These are phyloP conservation scores for Clarias batrachus DNA, from an alignment of 2,113 vertebrate species.

Conservation along the genomic window DNA sequence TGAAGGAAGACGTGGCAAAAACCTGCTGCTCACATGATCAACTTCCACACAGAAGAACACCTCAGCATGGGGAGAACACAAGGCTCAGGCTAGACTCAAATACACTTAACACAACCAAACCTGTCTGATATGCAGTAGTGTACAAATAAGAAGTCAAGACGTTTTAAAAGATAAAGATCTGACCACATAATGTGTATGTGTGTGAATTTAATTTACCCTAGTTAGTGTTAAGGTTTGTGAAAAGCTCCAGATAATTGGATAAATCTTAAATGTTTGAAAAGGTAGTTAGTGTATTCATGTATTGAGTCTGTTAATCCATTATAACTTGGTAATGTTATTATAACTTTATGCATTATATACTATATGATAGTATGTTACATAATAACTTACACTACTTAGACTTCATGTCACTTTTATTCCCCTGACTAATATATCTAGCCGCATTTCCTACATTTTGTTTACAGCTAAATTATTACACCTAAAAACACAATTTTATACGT, in stretches of 20 bases:
- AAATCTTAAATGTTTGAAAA: neutral
- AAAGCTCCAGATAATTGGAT: neutral
- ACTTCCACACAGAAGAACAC: neutral
- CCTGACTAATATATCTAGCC: neutral
- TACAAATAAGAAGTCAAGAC: neutral
- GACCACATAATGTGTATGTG: too few species aligned
- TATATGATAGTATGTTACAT: neutral
- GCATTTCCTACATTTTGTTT: neutral
- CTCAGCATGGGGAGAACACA: neutral
- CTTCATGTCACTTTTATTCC: neutral
- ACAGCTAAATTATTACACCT: neutral
- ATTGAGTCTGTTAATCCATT: neutral
- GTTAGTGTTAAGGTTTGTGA: neutral
- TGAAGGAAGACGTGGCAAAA: slow-evolving; percentile 46
- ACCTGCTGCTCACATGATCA: slow-evolving; percentile 28
- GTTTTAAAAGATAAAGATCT: neutral
- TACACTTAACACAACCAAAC: neutral
- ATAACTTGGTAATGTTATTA: neutral
- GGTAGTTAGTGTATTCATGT: neutral
- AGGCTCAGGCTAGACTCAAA: neutral
- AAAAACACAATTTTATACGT: neutral
- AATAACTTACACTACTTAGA: neutral
- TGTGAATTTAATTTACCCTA: too few species aligned
- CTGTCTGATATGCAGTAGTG: neutral
- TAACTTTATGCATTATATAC: neutral